Evolutionary conservation across 2,888 invertebrate genomes (phyloP).

Genomic region (Eristalis intricaria): DNA sequence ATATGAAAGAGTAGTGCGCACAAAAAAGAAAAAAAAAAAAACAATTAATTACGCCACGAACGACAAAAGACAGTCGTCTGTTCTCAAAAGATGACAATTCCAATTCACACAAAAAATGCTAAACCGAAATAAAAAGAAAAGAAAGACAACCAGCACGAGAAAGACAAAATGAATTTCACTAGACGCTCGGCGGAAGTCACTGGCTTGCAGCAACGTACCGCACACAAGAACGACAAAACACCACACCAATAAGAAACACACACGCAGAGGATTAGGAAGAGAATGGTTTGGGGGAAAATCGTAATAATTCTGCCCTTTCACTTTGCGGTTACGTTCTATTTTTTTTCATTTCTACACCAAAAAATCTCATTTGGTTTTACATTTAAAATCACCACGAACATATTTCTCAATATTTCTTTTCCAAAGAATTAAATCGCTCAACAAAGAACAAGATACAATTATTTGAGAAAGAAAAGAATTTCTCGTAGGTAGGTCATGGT

Average conservation of each 20-base stretch:
- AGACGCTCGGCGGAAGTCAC: conserved; percentile 56
- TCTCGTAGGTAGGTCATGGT: conserved; percentile 67
- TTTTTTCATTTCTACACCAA: conserved; percentile 15
- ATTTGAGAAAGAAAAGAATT: conserved; percentile 47
- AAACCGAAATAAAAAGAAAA: conserved; percentile 42
- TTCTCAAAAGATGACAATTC: conserved; percentile 36
- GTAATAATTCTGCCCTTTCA: conserved; percentile 65
- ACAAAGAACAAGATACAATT: conserved; percentile 22
- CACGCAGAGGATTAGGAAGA: conserved; percentile 51
- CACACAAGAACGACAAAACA: conserved; percentile 26
- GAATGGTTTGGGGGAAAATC: conserved; percentile 59
- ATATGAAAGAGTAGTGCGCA: conserved; percentile 7
- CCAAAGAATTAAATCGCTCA: not conserved
- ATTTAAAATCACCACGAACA: not conserved
- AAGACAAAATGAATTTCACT: conserved; percentile 46
- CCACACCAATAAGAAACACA: conserved; percentile 40
- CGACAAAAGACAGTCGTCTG: conserved; percentile 9
- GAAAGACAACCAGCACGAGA: conserved; percentile 32
- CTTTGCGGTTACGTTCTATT: conserved; percentile 58
- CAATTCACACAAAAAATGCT: conserved; percentile 10
- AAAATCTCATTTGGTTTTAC: conserved; percentile 6
- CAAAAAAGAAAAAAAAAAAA: not conserved
- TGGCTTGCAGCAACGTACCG: conserved; percentile 18
- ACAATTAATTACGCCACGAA: conserved; percentile 25
- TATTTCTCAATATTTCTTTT: not conserved